Evolutionary conservation across 2,888 invertebrate species (phyloP), one percentile per base, ranked within the genome.

Genomic region (Dynastes hyllus): DNA sequence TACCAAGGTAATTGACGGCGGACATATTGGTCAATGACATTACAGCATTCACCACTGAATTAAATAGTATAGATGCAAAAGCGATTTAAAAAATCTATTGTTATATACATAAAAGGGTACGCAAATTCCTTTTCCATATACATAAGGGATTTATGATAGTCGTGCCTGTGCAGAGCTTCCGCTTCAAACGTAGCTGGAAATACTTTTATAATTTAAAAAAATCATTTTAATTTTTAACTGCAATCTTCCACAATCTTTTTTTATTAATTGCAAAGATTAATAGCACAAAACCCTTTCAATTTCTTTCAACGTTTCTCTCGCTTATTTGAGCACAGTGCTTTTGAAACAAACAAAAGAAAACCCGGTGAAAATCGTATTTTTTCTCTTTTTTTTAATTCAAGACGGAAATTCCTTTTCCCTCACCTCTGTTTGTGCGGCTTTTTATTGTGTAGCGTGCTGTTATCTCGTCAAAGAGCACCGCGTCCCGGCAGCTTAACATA

Each of bases 401-500:
- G 58, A 73, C 55, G 45, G 73, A 73, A 73, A 58, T 58, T 58
- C 45, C 53, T 50, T 58, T 58, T n/a, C 22, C 51, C n/a, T 53
- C 63, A 73, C 22, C 75, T 32, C 29, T 37, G 53, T 22, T 66
- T 37, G 27, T 32, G 65, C 22, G 16, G 45, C 58, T 66, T 67
- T 53, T 66, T 55, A 67, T 66, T 67, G 66, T 58, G 27, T 58
- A 37, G 4, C 55, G 16, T 13, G 40, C 53, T 67, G 66, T 66
- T 67, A 67, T 77, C 77, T 66, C 67, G 53, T 67, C 77, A 73
- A 73, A 73, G 40, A 22, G 67, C 77, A 40, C 61, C 32, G 67
- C 50, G 51, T 50, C 9, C 37, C 77, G 51, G 66, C 45, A 55
- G 73, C 71, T 78, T 71, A 78, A 78, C 78, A 70, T 78, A 78